A percentile compares a stretch with the other conserved stretches of the same genome.
Conservation (phyloP, 2,888 invertebrate species). For the Ophion costatus region DNA sequence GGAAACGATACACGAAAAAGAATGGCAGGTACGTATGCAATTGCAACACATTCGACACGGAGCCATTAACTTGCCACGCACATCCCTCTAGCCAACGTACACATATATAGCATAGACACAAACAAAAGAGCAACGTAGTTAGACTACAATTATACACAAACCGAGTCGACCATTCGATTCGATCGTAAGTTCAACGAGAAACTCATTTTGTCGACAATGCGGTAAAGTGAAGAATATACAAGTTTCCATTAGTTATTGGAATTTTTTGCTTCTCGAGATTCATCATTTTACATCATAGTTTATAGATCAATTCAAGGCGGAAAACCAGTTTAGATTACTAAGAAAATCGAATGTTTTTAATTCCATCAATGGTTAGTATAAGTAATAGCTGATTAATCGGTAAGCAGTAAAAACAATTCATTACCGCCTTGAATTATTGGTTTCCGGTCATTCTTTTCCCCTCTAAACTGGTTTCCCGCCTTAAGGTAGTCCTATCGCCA, state of each 20-base stretch:
- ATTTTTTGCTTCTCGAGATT: conserved; percentile 39
- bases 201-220: neutral
- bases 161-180: conserved; percentile 28
- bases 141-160: neutral
- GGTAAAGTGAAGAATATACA: neutral
- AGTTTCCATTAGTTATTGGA: conserved; percentile 5
- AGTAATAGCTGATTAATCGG: too few species aligned
- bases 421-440: too few species aligned
- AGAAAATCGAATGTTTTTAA: too few species aligned
- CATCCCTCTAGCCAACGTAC: conserved; percentile 43
- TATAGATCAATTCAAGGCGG: neutral
- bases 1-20: conserved; percentile 57
- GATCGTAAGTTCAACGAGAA: neutral
- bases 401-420: too few species aligned
- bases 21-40: conserved; percentile 60
- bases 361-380: too few species aligned
- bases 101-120: neutral
- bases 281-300: conserved; percentile 1
- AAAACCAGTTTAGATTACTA: too few species aligned
- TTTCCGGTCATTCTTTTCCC: too few species aligned
- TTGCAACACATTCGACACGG: conserved; percentile 56
- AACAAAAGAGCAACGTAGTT: conserved; percentile 37
- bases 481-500: too few species aligned
- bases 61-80: conserved; percentile 53
- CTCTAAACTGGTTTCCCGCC: too few species aligned